Percentiles rank a stretch among this genome's conserved stretches.
These are phyloP conservation scores for Bos javanicus DNA, from an alignment of 2,113 vertebrate genomes.

Conservation along the genomic window DNA sequence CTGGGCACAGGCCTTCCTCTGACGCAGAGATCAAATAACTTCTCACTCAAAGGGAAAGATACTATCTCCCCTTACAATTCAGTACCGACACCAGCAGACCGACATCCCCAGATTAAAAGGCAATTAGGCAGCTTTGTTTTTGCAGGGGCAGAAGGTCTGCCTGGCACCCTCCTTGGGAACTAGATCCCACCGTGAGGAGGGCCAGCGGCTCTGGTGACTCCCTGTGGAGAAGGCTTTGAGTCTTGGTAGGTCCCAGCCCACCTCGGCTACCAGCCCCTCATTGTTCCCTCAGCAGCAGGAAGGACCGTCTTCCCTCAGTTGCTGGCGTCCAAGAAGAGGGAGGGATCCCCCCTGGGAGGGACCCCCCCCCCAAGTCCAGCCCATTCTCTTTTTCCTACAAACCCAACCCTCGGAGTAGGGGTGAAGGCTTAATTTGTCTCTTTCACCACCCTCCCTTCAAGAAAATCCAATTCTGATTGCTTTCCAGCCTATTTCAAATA, in stretches of 20 bases:
- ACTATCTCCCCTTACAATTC: conserved; percentile 78
- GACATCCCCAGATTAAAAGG: conserved; percentile 76
- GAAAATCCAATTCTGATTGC: neutral
- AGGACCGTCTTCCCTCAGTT: neutral
- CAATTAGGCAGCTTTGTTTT: conserved; percentile 77
- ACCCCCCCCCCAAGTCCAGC: accelerated
- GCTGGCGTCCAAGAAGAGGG: neutral
- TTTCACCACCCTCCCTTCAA: neutral
- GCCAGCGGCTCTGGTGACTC: neutral
- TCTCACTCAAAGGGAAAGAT: conserved; percentile 74
- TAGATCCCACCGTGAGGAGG: neutral
- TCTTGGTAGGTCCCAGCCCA: neutral
- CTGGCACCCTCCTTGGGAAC: conserved; percentile 38
- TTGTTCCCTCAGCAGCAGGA: neutral
- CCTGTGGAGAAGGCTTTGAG: neutral
- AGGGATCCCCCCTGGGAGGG: accelerated
- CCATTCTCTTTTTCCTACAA: neutral
- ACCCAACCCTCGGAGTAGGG: neutral
- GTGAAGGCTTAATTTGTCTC: neutral
- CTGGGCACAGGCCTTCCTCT: conserved; percentile 65
- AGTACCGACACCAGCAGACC: conserved; percentile 63
- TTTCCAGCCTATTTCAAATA: conserved; percentile 34
- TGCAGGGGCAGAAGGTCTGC: conserved; percentile 60
- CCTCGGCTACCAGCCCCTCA: too few species aligned
- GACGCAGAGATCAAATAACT: conserved; percentile 79